A percentile compares a stretch with the other conserved stretches of the same genome.
Evolutionary conservation across 2,888 invertebrate species (phyloP).

Genomic region (Operophtera brumata): DNA sequence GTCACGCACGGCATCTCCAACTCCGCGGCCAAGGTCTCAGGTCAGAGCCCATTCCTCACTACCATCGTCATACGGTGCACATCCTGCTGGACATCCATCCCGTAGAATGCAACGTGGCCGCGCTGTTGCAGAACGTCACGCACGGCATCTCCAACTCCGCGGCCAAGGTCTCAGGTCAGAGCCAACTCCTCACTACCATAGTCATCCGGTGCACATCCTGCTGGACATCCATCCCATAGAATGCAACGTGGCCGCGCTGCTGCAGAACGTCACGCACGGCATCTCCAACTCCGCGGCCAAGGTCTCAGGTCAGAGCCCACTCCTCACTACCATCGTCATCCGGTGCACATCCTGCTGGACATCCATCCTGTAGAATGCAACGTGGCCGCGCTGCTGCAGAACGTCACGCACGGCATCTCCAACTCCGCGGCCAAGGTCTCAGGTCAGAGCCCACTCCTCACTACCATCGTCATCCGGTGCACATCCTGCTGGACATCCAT

Average conservation of each 20-base stretch:
- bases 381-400: conserved; percentile 94
- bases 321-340: not conserved
- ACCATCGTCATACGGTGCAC: not conserved
- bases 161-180: conserved; percentile 90
- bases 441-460: conserved; percentile 48
- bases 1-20: conserved; percentile 98
- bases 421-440: conserved; percentile 98
- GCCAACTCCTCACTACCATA: conserved; percentile 24
- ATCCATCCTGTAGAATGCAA: conserved; percentile 73
- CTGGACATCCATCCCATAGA: too few species aligned
- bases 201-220: not conserved
- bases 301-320: conserved; percentile 81
- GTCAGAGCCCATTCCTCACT: conserved; percentile 39
- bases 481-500: too few species aligned
- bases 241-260: conserved; percentile 92
- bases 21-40: conserved; percentile 96
- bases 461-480: not conserved
- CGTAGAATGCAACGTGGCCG: conserved; percentile 86
- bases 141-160: conserved; percentile 99
- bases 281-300: conserved; percentile 98
- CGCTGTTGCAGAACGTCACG: conserved; percentile 96
- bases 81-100: too few species aligned
- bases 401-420: conserved; percentile 97
- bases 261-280: conserved; percentile 98
- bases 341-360: too few species aligned